Evolutionary conservation across 2,888 invertebrate genomes (phyloP).

Genomic region (Drosophila putrida): DNA sequence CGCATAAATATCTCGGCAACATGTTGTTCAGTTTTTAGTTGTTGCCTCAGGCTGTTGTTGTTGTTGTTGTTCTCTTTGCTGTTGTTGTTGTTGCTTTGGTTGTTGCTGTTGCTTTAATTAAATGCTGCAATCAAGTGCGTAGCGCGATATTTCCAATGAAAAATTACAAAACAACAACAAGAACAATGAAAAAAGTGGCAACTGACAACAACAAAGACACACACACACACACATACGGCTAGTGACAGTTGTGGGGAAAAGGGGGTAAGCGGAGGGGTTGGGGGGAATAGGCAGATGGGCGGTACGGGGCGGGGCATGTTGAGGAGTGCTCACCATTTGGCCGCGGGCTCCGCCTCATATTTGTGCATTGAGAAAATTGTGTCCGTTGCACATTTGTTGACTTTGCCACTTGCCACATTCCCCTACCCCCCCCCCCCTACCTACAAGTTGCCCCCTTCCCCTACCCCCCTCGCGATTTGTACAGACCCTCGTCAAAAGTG

Average conservation of each 20-base stretch:
- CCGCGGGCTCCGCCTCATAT: slow-evolving; percentile 68
- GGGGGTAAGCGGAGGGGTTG: not conserved
- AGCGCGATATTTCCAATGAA: slow-evolving; percentile 81
- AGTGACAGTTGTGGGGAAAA: not conserved
- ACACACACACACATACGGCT: slow-evolving; percentile 26
- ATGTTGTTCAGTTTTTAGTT: slow-evolving; percentile 72
- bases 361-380: slow-evolving; percentile 81
- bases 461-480: not conserved
- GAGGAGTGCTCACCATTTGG: slow-evolving; percentile 59
- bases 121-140: slow-evolving; percentile 81
- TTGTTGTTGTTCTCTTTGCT: slow-evolving; percentile 46
- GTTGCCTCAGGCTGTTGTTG: slow-evolving; percentile 64
- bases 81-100: slow-evolving; percentile 41
- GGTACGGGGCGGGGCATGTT: slow-evolving; percentile 1
- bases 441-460: not conserved
- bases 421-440: not conserved
- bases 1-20: slow-evolving; percentile 81
- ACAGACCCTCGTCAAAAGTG: slow-evolving; percentile 52
- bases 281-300: not conserved
- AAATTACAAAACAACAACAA: slow-evolving; percentile 58
- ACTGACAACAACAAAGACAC: slow-evolving; percentile 13
- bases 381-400: slow-evolving; percentile 79
- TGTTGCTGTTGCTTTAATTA: slow-evolving; percentile 77
- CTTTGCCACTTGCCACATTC: slow-evolving; percentile 75
- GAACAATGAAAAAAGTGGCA: slow-evolving; percentile 14